Evolutionary conservation across 2,113 vertebrate species (phyloP), one percentile per base, ranked within the genome.

Genomic region (Brachirus orientalis): DNA sequence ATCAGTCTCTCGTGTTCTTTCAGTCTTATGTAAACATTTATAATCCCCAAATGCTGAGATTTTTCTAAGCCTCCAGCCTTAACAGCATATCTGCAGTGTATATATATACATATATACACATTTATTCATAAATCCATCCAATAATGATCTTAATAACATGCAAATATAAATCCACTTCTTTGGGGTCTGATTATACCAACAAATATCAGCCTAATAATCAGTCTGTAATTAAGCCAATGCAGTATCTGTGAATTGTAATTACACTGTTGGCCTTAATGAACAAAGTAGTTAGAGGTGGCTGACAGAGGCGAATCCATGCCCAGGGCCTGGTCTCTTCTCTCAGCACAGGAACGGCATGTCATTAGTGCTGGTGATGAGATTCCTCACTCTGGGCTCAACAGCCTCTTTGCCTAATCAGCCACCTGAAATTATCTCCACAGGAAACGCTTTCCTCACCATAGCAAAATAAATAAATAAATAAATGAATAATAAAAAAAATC

Each of bases 201-300:
- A 88, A 91, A 87, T 91, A 87, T 89, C 87, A 87, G 79, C 57
- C 77, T 79, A 79, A 84, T 89, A 88, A 91, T 91, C 87, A 87
- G 85, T 62, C 63, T 79, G 83, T 86, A 88, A 89, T 88, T 89
- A 91, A 90, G 75, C 81, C 79, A 75, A 84, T 61, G 71, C 82
- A 82, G 84, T 88, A 89, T 90, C 86, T 86, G 79, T 79, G 85
- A 82, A 86, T 81, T 86, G 82, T 88, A 90, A 89, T 91, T 89
- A 89, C 79, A 86, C 72, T 77, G 87, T 86, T 84, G 87, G 84
- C 73, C 83, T 79, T 90, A 88, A 90, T 91, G 83, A 90, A 90
- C 82, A 86, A 78, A 56, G 79, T 82, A 77, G 78, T 75, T 83
- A 69, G 89, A 88, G 83, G 82, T 88, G 80, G 70, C 83, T 84